Evolutionary conservation across 2,888 invertebrate genomes (phyloP).

Genomic region (Epinotia brunnichana): DNA sequence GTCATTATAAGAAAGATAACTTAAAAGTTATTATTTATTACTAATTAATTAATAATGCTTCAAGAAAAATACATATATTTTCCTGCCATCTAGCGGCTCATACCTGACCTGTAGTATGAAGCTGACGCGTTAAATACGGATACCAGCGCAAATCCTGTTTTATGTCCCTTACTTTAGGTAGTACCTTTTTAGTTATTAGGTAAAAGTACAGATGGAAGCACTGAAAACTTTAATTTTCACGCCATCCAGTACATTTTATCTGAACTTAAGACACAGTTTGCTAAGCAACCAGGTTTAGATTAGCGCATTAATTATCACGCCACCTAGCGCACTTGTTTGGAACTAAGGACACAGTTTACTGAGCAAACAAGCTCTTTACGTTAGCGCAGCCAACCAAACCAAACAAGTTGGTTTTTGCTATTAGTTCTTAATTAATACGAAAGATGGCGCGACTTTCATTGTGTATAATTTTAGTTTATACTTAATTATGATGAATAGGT

Average conservation of each 20-base stretch:
- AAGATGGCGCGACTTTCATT: background rate
- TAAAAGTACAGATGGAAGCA: background rate
- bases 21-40: too few species aligned
- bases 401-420: too few species aligned
- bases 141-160: background rate
- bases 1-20: too few species aligned
- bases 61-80: too few species aligned
- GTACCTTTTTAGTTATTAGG: background rate
- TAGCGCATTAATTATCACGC: background rate
- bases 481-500: too few species aligned
- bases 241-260: background rate
- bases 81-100: constrained; percentile 2
- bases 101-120: too few species aligned
- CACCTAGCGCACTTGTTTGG: background rate
- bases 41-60: too few species aligned
- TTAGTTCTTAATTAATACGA: background rate
- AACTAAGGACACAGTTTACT: background rate
- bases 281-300: background rate
- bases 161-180: background rate
- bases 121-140: too few species aligned
- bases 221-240: background rate
- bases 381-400: too few species aligned
- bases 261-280: background rate
- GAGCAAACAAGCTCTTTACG: background rate
- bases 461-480: too few species aligned